Evolutionary conservation across 2,113 vertebrate genomes (phyloP), one percentile per base, ranked within the genome.

Genomic region (Brevimyrus niger): DNA sequence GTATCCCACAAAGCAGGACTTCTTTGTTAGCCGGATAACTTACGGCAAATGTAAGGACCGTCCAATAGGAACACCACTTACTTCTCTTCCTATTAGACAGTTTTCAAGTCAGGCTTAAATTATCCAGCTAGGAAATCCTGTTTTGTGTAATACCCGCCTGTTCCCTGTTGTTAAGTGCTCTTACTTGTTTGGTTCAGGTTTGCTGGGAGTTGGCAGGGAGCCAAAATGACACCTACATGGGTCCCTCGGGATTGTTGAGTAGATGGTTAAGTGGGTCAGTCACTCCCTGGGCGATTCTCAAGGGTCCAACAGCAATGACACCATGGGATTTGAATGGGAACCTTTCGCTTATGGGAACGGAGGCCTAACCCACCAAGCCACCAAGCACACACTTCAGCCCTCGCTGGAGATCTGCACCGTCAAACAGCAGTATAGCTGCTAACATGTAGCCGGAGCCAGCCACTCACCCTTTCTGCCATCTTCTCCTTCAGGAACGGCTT

Each of bases 401-500:
- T 13, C 10, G n/a, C 10, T 13, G 61, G n/a, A n/a, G 47, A n/a
- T 17, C 19, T 11, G 0, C 10, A 13, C 48, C 44, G 80, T 27
- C 46, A 48, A 61, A 76, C 46, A 73, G 61, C 27, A 83, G 47
- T 53, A n/a, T 3, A 51, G 31, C 0, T 9, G 27, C 48, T 31
- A 73, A 83, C 4, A 42, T 50, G 13, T 7, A 83, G 76, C 21
- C 4, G 0, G 5, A 31, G 38, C n/a, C 11, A 47, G 35, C 58
- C 90, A 94, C 95, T 98, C 96, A 99, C 98, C 96, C 98, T 95
- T 91, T 98, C 97, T 80, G 98, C 98, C 93, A 99, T 98, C 95
- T 99, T 99, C 94, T 99, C 98, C 94, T 99, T 99, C 93, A 99
- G 94, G 94, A 99, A 99, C 38, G 98, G 98, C 91, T 98, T 99